Base-by-base conservation (phyloP, 2,113 vertebrate species). In the Hemichromis elongatus region DNA sequence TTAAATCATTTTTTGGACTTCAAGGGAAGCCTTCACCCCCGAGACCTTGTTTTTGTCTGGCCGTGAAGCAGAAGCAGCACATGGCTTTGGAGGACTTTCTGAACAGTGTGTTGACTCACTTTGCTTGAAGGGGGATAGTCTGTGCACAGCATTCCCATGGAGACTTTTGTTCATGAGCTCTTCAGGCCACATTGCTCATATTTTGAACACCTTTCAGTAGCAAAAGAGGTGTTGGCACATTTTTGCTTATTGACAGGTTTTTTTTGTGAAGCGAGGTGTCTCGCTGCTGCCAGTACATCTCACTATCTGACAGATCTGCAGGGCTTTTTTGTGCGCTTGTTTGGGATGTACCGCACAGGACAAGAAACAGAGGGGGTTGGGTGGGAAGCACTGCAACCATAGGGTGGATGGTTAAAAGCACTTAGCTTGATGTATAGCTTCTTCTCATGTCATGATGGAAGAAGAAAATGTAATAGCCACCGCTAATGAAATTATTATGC, bases 401-500 rank as follows among this genome's bases (percentile, higher is more conserved):
- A 40, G 89, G 85, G 57, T 81, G 87, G 77, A 92, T 83, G 89
- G 92, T 84, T 94, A 89, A 91, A 94, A 93, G 93, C 93, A 93
- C 89, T 95, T 93, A 90, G 57, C 85, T 89, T 94, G 91, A 95
- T 94, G 84, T 88, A 93, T 93, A 84, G 63, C 90, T 83, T 84
- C 82, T 87, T 56, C 55, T 88, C 77, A 84, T 93, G 92, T 84
- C 88, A 77, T 88, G 78, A 87, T 92, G 88, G 92, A 77, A 80
- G 63, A 87, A 56, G 88, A 89, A 90, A 92, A 94, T 92, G 77
- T 89, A 92, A 93, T 91, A 83, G 88, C 87, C 87, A 68, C 79
- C 42, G 28, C 86, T 94, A 95, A 95, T 94, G 88, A 94, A 93
- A 93, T 94, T 91, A 93, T 93, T 86, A 81, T 89, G 83, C 86